These are phyloP conservation scores for Torymus aiolomorphi DNA, from an alignment of 2,888 invertebrate genomes.

Conservation along the genomic window DNA sequence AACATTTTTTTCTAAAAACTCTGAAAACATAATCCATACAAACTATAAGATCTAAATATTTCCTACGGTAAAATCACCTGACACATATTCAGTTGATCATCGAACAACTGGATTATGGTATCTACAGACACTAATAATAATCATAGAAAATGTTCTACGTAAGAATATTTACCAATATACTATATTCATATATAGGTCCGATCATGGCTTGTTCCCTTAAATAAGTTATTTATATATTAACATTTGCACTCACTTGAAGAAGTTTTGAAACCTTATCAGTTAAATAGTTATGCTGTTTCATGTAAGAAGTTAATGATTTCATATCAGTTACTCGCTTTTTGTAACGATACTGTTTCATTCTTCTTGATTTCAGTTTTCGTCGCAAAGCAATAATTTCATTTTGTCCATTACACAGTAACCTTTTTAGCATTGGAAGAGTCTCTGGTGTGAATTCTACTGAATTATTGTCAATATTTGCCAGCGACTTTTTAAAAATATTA, in stretches of 20 bases:
- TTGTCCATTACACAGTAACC: not conserved
- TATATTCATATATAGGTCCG: no score
- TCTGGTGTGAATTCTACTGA: not conserved
- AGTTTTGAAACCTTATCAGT: conserved; percentile 18
- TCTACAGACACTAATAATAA: no score
- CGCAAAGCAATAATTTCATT: conserved; percentile 6
- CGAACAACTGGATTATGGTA: no score
- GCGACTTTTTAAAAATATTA: conserved; percentile 5
- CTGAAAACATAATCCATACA: no score
- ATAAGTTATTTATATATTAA: no score
- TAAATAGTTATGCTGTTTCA: conserved; percentile 3
- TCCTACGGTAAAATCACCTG: no score
- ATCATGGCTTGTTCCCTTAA: no score
- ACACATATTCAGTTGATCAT: no score
- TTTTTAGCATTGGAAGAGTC: not conserved
- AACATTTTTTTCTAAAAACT: no score
- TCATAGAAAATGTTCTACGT: no score
- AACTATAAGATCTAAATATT: no score
- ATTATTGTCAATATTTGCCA: not conserved
- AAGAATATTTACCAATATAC: no score
- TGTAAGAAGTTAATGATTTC: not conserved
- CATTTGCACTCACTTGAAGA: conserved; percentile 4
- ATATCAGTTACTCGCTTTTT: conserved; percentile 4
- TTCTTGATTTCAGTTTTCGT: not conserved
- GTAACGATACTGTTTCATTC: conserved; percentile 7